Evolutionary conservation across 2,797 vertebrate genomes (phyloP).

Genomic region (Sebastes steindachneri): DNA sequence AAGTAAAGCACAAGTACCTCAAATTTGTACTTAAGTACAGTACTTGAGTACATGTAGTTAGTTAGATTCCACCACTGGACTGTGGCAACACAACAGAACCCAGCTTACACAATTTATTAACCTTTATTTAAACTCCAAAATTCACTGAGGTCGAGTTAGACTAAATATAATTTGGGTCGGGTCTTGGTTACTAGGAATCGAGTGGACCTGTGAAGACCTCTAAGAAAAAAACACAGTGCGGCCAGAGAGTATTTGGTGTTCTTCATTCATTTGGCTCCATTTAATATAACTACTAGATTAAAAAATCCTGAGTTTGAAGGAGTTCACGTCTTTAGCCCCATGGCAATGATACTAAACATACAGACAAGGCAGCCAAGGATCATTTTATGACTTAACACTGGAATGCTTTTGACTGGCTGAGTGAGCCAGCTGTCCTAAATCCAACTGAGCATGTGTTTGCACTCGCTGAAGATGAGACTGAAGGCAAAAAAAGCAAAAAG

Average conservation of each 20-base stretch:
- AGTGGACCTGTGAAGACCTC: neutral
- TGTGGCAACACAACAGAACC: too few relatives aligned
- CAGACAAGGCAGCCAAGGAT: neutral
- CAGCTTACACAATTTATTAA: too few relatives aligned
- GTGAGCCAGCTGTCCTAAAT: neutral
- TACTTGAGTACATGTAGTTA: neutral
- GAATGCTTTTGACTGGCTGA: neutral
- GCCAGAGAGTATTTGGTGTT: neutral
- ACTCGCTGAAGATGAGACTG: neutral
- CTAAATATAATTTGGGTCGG: too few relatives aligned
- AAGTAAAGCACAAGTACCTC: neutral
- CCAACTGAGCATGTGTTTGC: conserved; percentile 1
- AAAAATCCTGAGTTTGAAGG: neutral
- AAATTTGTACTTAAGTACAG: neutral
- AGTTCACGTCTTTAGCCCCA: neutral
- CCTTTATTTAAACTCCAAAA: too few relatives aligned
- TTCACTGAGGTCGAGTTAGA: too few relatives aligned
- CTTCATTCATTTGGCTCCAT: neutral
- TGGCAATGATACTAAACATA: neutral
- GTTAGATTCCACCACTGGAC: neutral
- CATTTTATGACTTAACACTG: neutral
- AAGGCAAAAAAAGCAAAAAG: neutral
- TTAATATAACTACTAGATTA: neutral
- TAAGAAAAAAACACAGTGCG: neutral
- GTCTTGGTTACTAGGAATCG: neutral